These are phyloP conservation scores for Andrena praecox DNA, from an alignment of 2,888 invertebrate species.

Conservation along the genomic window DNA sequence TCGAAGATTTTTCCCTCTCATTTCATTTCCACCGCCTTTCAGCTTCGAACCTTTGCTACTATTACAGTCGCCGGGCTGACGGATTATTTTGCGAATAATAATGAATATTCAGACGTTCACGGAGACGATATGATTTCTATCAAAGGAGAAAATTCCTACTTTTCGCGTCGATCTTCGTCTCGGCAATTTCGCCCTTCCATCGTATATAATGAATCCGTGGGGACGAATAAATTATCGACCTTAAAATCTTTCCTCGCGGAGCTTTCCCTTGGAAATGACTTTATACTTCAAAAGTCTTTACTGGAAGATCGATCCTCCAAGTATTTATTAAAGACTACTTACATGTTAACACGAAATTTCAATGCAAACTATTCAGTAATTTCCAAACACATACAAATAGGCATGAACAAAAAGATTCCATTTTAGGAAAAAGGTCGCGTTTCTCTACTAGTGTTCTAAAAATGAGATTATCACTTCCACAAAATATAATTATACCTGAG, in stretches of 20 bases:
- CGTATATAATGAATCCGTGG: slow-evolving; percentile 10
- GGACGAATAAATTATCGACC: slow-evolving; percentile 18
- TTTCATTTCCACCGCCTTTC: not conserved
- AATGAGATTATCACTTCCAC: not conserved
- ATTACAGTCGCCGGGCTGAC: not conserved
- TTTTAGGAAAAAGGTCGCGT: not conserved
- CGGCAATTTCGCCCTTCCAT: slow-evolving; percentile 1
- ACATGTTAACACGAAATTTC: not conserved
- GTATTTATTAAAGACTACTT: too few relatives aligned
- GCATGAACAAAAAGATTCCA: not conserved
- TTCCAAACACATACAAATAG: not conserved
- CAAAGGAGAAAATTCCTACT: slow-evolving; percentile 5
- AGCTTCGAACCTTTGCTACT: not conserved
- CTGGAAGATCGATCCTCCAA: too few relatives aligned
- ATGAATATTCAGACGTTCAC: slow-evolving; percentile 35
- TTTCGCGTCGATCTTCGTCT: slow-evolving; percentile 5
- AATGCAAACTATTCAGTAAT: not conserved
- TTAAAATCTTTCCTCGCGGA: not conserved
- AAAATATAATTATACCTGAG: not conserved
- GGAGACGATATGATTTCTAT: not conserved
- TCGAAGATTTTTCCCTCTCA: slow-evolving; percentile 2
- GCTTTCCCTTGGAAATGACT: not conserved
- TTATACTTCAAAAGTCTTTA: not conserved
- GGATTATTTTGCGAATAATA: slow-evolving; percentile 29
- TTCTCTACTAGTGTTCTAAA: not conserved